phyloP scores from a whole-genome alignment of 2,888 invertebrate species.

The Athalia circularis region DNA sequence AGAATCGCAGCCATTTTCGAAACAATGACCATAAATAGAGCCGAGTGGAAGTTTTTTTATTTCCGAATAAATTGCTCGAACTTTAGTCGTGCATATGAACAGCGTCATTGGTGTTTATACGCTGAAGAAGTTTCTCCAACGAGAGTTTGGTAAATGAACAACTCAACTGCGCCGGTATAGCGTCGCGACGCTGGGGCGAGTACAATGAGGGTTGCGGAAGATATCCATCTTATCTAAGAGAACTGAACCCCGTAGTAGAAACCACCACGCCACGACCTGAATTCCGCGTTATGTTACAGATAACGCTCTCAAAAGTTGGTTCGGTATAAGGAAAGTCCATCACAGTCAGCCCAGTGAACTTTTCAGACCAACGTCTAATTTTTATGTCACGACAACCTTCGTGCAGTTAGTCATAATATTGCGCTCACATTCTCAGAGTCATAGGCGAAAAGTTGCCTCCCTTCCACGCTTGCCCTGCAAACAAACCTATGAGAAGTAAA shows the following conservation, averaged over 20 bases:
- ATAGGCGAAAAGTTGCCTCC: too few species aligned
- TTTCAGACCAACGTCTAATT: too few species aligned
- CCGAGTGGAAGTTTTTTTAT: too few species aligned
- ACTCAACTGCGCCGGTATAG: neutral
- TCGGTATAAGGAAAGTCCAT: neutral
- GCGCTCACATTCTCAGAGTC: too few species aligned
- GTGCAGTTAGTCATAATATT: too few species aligned
- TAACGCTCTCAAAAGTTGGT: neutral
- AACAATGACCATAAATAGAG: too few species aligned
- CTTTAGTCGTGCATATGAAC: neutral
- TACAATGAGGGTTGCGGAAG: constrained; percentile 35
- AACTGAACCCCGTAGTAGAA: neutral
- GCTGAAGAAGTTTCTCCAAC: neutral
- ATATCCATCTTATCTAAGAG: constrained; percentile 31
- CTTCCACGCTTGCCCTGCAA: too few species aligned
- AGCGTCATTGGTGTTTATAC: neutral
- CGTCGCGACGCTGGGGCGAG: neutral
- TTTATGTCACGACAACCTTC: too few species aligned
- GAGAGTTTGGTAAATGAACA: constrained; percentile 22
- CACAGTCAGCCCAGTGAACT: neutral
- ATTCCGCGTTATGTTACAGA: constrained; percentile 20
- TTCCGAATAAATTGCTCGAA: too few species aligned
- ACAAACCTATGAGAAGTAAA: too few species aligned
- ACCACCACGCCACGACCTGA: constrained; percentile 24
- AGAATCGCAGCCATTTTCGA: too few species aligned